A percentile compares a stretch with the other conserved stretches of the same genome.
Evolutionary conservation across 1,140 invertebrate species (phyloP).

Genomic region (Tribolium castaneum): DNA sequence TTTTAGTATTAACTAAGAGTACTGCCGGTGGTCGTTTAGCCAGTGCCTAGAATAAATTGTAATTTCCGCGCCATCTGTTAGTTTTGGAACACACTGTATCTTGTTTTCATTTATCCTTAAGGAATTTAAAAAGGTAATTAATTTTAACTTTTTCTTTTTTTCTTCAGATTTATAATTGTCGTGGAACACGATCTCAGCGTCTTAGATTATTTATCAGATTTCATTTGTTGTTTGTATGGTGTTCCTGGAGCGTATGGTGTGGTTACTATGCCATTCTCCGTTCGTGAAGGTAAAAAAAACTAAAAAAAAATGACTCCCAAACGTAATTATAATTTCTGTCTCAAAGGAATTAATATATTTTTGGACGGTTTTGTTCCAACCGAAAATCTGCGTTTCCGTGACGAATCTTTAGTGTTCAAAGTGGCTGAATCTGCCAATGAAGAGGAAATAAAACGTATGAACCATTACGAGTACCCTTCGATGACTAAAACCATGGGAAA

Average conservation of each 20-base stretch:
- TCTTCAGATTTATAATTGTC: slow-evolving; percentile 93
- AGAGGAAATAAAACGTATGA: slow-evolving; percentile 97
- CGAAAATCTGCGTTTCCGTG: slow-evolving; percentile 98
- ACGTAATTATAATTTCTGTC: slow-evolving; percentile 43
- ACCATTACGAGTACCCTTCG: slow-evolving; percentile 94
- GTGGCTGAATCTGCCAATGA: slow-evolving; percentile 97
- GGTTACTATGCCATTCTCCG: slow-evolving; percentile 99
- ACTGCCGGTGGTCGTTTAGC: too few species aligned
- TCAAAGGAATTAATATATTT: slow-evolving; percentile 96
- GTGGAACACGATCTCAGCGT: slow-evolving; percentile 99
- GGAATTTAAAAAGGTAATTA: not conserved
- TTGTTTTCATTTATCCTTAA: too few species aligned
- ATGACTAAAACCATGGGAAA: slow-evolving; percentile 88
- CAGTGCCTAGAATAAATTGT: too few species aligned
- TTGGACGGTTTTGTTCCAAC: slow-evolving; percentile 99
- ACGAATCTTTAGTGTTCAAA: slow-evolving; percentile 96
- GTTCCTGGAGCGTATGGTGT: slow-evolving; percentile 99
- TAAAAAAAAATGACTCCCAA: not conserved
- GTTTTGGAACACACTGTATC: too few species aligned
- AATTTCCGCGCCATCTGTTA: too few species aligned
- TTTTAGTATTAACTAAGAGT: too few species aligned
- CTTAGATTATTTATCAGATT: slow-evolving; percentile 98
- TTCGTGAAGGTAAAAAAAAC: slow-evolving; percentile 86
- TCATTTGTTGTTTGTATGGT: slow-evolving; percentile 98
- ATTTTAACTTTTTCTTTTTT: slow-evolving; percentile 22